A percentile compares a stretch with the other conserved stretches of the same genome.
These are phyloP conservation scores for Nephila pilipes DNA, from an alignment of 1,140 invertebrate genomes.

Conservation along the genomic window DNA sequence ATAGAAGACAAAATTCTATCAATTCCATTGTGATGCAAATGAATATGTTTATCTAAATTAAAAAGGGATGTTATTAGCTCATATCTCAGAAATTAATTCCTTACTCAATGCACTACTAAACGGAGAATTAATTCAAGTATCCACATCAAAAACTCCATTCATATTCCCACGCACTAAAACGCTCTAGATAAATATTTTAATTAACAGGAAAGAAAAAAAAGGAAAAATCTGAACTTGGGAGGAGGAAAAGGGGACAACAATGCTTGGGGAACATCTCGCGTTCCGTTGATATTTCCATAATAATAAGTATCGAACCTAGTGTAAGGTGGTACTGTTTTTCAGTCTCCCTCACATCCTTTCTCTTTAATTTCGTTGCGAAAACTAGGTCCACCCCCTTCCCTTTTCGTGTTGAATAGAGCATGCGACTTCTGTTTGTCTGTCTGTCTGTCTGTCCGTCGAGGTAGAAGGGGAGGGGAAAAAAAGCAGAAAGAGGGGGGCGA, in stretches of 20 bases:
- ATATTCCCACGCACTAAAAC: not conserved
- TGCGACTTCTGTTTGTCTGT: not conserved
- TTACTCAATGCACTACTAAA: not conserved
- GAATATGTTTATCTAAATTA: not conserved
- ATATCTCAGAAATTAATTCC: constrained; percentile 4
- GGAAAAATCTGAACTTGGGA: not conserved
- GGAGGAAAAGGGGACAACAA: not conserved
- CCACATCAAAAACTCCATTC: not conserved
- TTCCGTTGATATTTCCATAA: constrained; percentile 58
- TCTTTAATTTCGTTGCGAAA: constrained; percentile 55
- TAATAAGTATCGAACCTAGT: constrained; percentile 44
- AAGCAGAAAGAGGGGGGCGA: not conserved
- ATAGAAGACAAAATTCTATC: not conserved
- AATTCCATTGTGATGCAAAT: constrained; percentile 2
- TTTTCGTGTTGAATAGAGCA: constrained; percentile 6
- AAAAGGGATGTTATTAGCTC: not conserved
- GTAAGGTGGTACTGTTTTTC: constrained; percentile 20
- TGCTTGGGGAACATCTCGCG: constrained; percentile 11
- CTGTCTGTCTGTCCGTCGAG: not conserved
- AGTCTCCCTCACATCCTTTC: constrained; percentile 16
- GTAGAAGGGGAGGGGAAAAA: too few species aligned
- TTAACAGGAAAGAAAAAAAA: constrained; percentile 18
- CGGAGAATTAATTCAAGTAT: not conserved
- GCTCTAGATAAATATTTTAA: constrained; percentile 59
- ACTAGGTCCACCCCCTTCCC: not conserved